A percentile compares a stretch with the other conserved stretches of the same genome.
Evolutionary conservation across 2,113 vertebrate species (phyloP).

Genomic region (Shinisaurus crocodilurus): DNA sequence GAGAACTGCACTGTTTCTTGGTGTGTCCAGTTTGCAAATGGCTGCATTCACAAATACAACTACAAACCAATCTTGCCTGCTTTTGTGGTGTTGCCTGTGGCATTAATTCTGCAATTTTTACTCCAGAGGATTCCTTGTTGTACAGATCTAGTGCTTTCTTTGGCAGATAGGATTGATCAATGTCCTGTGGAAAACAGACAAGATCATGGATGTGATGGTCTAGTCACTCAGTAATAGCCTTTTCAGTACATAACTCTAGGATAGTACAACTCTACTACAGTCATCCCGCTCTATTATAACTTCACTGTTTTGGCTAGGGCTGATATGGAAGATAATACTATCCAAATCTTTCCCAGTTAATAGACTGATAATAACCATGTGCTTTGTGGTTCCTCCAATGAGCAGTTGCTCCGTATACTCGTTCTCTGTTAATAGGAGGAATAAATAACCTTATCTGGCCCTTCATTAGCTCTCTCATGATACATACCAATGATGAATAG

Average conservation of each 20-base stretch:
- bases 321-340: not conserved
- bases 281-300: not conserved
- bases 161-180: slow-evolving; percentile 47
- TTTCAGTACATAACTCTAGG: not conserved
- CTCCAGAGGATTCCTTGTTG: not conserved
- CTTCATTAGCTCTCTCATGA: not conserved
- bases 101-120: slow-evolving; percentile 41
- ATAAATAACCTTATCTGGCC: not conserved
- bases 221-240: not conserved
- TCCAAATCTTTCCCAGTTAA: not conserved
- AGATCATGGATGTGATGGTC: not conserved
- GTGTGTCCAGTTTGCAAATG: not conserved
- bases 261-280: not conserved
- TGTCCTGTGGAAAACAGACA: slow-evolving; percentile 19
- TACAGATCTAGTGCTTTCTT: slow-evolving; percentile 33
- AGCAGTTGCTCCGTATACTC: not conserved
- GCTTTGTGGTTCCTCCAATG: not conserved
- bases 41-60: not conserved
- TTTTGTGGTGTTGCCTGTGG: not conserved
- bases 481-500: slow-evolving; percentile 21
- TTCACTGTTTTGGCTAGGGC: not conserved
- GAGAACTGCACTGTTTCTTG: not conserved
- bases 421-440: not conserved
- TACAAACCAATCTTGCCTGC: not conserved
- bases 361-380: not conserved